These are phyloP conservation scores for Zophobas atratus DNA, from an alignment of 1,140 invertebrate genomes.

Conservation along the genomic window DNA sequence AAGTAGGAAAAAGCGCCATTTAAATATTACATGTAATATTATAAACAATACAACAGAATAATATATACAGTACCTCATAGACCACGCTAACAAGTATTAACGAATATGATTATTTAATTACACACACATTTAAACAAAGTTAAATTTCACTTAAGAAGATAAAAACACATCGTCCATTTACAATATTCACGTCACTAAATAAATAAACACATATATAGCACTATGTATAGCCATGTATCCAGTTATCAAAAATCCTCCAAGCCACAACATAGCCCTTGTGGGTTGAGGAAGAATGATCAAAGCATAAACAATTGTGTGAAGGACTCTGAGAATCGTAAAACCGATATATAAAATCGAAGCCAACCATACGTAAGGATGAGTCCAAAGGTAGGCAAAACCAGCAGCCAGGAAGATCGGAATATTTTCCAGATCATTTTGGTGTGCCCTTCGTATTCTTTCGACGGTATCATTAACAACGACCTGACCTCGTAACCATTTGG, in stretches of 20 bases:
- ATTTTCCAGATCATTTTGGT: conserved; percentile 72
- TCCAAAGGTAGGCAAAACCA: conserved; percentile 68
- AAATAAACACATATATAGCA: conserved; percentile 51
- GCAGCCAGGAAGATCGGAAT: conserved; percentile 69
- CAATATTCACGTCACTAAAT: conserved; percentile 8
- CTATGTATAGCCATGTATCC: conserved; percentile 55
- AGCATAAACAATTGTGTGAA: conserved; percentile 66
- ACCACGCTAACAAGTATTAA: too few relatives aligned
- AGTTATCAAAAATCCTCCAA: conserved; percentile 52
- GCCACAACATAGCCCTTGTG: conserved; percentile 55
- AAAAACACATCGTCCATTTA: too few relatives aligned
- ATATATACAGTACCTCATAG: too few relatives aligned
- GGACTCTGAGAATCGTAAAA: conserved; percentile 66
- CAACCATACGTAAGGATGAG: conserved; percentile 62
- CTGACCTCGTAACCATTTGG: conserved; percentile 45
- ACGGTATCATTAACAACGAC: conserved; percentile 52
- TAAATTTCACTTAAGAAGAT: too few relatives aligned
- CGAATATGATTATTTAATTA: too few relatives aligned
- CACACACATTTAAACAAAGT: too few relatives aligned
- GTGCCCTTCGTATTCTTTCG: conserved; percentile 64
- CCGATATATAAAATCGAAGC: conserved; percentile 68
- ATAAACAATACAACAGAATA: too few relatives aligned
- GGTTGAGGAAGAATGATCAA: conserved; percentile 62
- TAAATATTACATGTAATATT: too few relatives aligned
- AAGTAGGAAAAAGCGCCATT: too few relatives aligned